Base-by-base conservation (phyloP, 2,113 vertebrate genomes). In the Toxotes jaculatrix region DNA sequence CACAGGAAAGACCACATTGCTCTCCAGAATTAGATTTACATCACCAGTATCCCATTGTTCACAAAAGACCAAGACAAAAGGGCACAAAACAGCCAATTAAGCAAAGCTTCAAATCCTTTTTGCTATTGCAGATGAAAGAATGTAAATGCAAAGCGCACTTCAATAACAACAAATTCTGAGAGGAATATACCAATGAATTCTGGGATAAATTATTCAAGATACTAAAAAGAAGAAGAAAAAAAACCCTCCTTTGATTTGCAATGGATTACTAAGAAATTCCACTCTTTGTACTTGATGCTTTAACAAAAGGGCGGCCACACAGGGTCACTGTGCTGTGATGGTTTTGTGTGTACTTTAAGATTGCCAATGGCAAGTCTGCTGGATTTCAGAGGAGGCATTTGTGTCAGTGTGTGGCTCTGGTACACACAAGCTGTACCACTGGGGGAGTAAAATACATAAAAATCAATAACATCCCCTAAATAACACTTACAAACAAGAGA, bases 21-120 rank as follows among this genome's bases (percentile, higher is more conserved):
- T 87, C 87, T 91, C 77, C 51, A 80, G 78, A 90, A 89, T 89
- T 65, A 88, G 82, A 86, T 91, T 91, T 85, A 91, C 89, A 86
- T 91, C 79, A 70, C 87, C 76, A 79, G 84, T 84, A 83, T 80
- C 73, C 89, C 77, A 78, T 85, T 76, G 84, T 82, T 84, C 83
- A 91, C 70, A 80, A 87, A 83, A 88, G 67, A 85, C 82, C 57
- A 59, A 84, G 80, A 87, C 77, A 89, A 94, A 90, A 74, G 79
- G 72, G 76, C 80, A 80, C 80, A 88, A 90, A 89, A 91, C 85
- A 88, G 71, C 89, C 91, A 94, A 93, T 95, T 95, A 94, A 84
- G 88, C 72, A 88, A 87, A 87, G 77, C 77, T 62, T 69, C 38
- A 81, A 87, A 82, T 85, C 86, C 83, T 83, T 82, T 86, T 83